Base-by-base conservation (phyloP, 2,797 vertebrate genomes). In the Hylomyscus alleni region DNA sequence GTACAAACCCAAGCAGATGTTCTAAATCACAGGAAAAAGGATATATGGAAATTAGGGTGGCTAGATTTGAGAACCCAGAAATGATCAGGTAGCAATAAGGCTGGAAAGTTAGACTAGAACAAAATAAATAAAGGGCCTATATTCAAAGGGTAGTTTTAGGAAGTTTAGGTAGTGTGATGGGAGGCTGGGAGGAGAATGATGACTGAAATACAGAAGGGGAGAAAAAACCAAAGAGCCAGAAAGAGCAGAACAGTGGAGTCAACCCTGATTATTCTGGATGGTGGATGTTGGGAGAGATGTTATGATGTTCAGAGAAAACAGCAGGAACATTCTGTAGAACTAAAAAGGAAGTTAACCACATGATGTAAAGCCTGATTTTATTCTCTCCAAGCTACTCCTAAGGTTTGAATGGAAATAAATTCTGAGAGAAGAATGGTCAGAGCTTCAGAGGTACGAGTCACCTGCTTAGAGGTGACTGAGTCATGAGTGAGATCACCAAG, bases 401-500 rank as follows among this genome's bases (percentile, higher is more conserved):
- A 60, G n/a, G 65, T 47, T 14, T 81, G 65, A 92, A 90, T 44
- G 37, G 24, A 89, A 95, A 82, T 80, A 80, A 89, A 86, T 14
- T 9, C 26, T 84, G 34, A 40, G 54, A 84, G 50, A 80, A 91
- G 44, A 87, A 91, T 44, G 1, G 3, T 65, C 78, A 85, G 62
- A 93, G 37, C 83, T 58, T 83, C 50, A 80, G 87, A 75, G n/a
- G 50, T 67, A 67, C 37, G 10, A 91, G 72, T 81, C 62, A 93
- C 40, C 60, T 40, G 76, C 60, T 89, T 40, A 81, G 47, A 62
- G 10, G 81, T 81, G 37, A 91, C 4, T 81, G 65, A 94, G 69
- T 86, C 89, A 83, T 56, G 40, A 96, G 89, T 87, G 67, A 97
- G 50, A 77, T 80, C 89, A 88, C 47, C 47, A 67, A 91, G 54